phyloP scores from a whole-genome alignment of 2,113 vertebrate species.

The Cephalopholis sonnerati region DNA sequence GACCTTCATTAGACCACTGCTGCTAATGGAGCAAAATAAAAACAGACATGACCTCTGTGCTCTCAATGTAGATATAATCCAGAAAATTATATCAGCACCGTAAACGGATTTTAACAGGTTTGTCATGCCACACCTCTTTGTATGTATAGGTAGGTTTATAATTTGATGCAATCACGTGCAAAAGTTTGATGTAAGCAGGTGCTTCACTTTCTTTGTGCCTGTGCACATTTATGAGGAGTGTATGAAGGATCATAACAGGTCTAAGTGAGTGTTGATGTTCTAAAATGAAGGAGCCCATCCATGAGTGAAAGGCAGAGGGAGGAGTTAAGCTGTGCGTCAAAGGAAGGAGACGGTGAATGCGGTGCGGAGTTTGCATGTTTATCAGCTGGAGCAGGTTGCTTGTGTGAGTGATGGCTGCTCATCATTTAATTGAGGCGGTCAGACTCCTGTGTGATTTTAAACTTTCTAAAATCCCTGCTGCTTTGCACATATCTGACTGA shows the following conservation, averaged over 20 bases:
- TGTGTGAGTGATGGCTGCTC: conserved; percentile 44
- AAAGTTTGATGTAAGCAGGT: conserved; percentile 34
- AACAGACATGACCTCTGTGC: not conserved
- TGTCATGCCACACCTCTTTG: not conserved
- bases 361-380: conserved; percentile 32
- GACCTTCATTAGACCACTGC: not conserved
- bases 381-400: conserved; percentile 35
- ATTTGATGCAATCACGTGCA: not conserved
- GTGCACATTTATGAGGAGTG: not conserved
- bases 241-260: conserved; percentile 19
- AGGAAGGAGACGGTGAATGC: conserved; percentile 34
- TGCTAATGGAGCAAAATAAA: not conserved
- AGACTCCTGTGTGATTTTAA: conserved; percentile 13
- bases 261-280: not conserved
- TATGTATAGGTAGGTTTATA: not conserved
- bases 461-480: not conserved
- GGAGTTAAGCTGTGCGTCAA: not conserved
- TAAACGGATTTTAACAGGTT: conserved; percentile 4
- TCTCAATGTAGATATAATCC: not conserved
- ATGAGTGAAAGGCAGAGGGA: conserved; percentile 35
- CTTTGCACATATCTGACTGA: not conserved
- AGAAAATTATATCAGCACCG: not conserved
- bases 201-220: conserved; percentile 25
- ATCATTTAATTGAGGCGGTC: conserved; percentile 37
- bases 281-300: conserved; percentile 13